Evolutionary conservation across 2,113 vertebrate species (phyloP).

Genomic region (Myrmecophaga tridactyla): DNA sequence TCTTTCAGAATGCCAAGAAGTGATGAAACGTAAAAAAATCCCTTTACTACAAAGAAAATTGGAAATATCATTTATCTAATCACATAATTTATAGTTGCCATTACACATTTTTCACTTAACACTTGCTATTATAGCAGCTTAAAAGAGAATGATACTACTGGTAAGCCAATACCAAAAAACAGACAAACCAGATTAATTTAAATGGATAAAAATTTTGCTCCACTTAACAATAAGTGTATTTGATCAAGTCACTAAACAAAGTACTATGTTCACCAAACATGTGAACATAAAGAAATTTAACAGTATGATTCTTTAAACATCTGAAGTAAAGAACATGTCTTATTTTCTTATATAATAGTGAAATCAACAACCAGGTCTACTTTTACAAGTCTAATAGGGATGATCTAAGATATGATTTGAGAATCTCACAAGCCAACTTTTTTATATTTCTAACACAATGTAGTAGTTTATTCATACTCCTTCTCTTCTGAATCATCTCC

Average conservation of each 20-base stretch:
- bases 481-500: neutral
- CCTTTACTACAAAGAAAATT: constrained; percentile 83
- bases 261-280: rapidly evolving
- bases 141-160: neutral
- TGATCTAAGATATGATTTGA: neutral
- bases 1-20: constrained; percentile 89
- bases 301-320: rapidly evolving
- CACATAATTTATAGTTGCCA: neutral
- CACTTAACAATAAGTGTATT: neutral
- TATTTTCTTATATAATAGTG: neutral
- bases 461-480: no score
- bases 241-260: neutral
- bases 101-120: neutral
- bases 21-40: constrained; percentile 85
- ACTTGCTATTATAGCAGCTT: neutral
- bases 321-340: neutral
- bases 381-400: neutral
- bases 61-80: neutral
- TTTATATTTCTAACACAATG: neutral
- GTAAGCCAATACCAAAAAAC: neutral
- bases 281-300: neutral
- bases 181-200: neutral
- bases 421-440: neutral
- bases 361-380: neutral
- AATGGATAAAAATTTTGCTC: neutral